Conservation (phyloP, 2,797 vertebrate genomes). For the Microchirus variegatus region DNA sequence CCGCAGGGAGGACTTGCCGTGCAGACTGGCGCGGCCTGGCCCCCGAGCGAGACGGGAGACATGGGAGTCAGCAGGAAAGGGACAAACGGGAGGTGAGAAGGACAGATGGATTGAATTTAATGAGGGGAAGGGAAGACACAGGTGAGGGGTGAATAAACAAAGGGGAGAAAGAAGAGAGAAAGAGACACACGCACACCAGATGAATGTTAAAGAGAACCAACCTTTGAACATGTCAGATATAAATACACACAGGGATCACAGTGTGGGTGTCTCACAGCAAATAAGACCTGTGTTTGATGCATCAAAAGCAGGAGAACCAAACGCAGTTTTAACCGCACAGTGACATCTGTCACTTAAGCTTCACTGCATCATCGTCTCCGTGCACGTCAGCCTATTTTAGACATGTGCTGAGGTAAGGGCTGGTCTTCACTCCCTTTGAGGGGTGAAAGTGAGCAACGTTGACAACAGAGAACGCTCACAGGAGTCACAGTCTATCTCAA, state of each 20-base stretch:
- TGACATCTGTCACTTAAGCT: conserved; percentile 32
- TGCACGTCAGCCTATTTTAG: conserved; percentile 40
- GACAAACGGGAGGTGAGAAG: conserved; percentile 21
- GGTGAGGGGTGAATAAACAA: conserved; percentile 24
- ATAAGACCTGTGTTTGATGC: conserved; percentile 14
- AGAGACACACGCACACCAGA: background rate
- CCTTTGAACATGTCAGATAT: conserved; percentile 25
- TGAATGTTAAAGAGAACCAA: conserved; percentile 40
- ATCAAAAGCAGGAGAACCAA: conserved; percentile 22
- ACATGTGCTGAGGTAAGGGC: conserved; percentile 52
- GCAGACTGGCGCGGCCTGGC: conserved; percentile 91
- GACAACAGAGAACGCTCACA: conserved; percentile 19
- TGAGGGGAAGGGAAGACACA: conserved; percentile 17
- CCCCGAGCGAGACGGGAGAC: conserved; percentile 12
- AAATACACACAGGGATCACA: conserved; percentile 44
- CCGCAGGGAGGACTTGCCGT: conserved; percentile 95
- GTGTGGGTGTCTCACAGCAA: conserved; percentile 12
- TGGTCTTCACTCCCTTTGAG: conserved; percentile 58
- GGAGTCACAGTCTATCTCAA: conserved; percentile 35
- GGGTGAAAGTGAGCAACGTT: conserved; percentile 32
- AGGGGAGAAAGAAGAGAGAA: conserved; percentile 18
- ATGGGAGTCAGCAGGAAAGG: conserved; percentile 22
- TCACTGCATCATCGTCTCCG: conserved; percentile 31
- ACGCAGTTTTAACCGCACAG: conserved; percentile 1
- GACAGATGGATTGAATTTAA: conserved; percentile 26